These are phyloP conservation scores for Agrotis puta DNA, from an alignment of 2,888 invertebrate genomes.

Conservation along the genomic window DNA sequence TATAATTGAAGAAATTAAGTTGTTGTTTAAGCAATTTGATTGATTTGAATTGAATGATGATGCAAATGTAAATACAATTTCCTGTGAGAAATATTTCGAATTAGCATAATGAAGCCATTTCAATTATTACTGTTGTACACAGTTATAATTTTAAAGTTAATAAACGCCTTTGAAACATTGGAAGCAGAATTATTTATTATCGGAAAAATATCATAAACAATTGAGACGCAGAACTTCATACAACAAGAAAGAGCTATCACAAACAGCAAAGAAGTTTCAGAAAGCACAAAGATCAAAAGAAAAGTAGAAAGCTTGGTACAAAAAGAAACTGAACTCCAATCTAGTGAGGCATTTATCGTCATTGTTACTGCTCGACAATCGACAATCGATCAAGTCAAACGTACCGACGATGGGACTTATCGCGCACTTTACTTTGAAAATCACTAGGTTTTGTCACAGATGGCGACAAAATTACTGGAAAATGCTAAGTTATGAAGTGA, in stretches of 20 bases:
- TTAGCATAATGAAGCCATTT: slow-evolving; percentile 12
- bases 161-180: neutral
- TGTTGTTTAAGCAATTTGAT: slow-evolving; percentile 31
- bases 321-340: slow-evolving; percentile 75
- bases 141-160: neutral
- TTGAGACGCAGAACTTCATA: neutral
- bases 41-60: slow-evolving; percentile 25
- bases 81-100: slow-evolving; percentile 8
- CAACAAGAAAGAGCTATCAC: slow-evolving; percentile 39
- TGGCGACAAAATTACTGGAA: slow-evolving; percentile 60
- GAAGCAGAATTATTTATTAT: neutral
- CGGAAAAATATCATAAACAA: slow-evolving; percentile 14
- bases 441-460: slow-evolving; percentile 69
- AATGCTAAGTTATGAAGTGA: slow-evolving; percentile 44
- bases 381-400: slow-evolving; percentile 79
- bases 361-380: slow-evolving; percentile 81
- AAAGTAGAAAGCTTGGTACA: slow-evolving; percentile 53
- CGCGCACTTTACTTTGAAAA: slow-evolving; percentile 71
- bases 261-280: slow-evolving; percentile 41
- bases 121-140: neutral
- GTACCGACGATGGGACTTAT: slow-evolving; percentile 80
- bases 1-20: slow-evolving; percentile 32
- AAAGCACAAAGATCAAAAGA: slow-evolving; percentile 46
- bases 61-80: slow-evolving; percentile 26
- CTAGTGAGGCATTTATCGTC: slow-evolving; percentile 82